Percentiles rank a stretch among this genome's conserved stretches.
Conservation (phyloP, 2,113 vertebrate genomes). For the Climacteris rufus region DNA sequence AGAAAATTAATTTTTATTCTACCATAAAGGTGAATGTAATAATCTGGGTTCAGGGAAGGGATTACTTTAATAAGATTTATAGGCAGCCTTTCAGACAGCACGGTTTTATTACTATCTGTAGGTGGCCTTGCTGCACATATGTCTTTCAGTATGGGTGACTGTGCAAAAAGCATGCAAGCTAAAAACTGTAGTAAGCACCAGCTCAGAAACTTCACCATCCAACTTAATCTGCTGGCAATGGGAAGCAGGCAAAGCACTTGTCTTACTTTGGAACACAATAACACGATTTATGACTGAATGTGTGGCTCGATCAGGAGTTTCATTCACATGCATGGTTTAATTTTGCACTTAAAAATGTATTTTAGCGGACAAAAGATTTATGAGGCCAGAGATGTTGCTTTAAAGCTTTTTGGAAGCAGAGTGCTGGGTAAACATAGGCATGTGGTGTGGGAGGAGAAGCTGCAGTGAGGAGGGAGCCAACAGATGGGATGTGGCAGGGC, state of each 20-base stretch:
- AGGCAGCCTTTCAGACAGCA: constrained; percentile 52
- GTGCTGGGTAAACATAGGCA: neutral
- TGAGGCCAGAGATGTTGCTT: neutral
- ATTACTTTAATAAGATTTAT: constrained; percentile 80
- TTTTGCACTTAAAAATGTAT: neutral
- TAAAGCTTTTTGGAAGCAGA: neutral
- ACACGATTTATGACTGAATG: neutral
- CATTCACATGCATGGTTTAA: neutral
- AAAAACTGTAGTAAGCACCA: neutral
- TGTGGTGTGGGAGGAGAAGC: neutral
- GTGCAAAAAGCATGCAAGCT: neutral
- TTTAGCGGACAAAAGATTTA: neutral
- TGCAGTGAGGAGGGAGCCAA: neutral
- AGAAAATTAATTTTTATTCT: constrained; percentile 82
- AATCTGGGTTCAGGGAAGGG: constrained; percentile 75
- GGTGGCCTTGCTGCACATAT: constrained; percentile 20
- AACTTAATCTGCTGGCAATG: neutral
- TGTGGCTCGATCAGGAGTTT: neutral
- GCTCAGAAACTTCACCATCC: neutral
- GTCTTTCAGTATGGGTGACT: constrained; percentile 20
- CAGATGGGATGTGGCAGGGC: neutral
- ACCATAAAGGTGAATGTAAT: constrained; percentile 78
- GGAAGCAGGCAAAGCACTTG: neutral
- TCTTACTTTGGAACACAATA: neutral
- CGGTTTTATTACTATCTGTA: constrained; percentile 37